Evolutionary conservation across 2,888 invertebrate species (phyloP).

Genomic region (Tolmerus cingulatus): DNA sequence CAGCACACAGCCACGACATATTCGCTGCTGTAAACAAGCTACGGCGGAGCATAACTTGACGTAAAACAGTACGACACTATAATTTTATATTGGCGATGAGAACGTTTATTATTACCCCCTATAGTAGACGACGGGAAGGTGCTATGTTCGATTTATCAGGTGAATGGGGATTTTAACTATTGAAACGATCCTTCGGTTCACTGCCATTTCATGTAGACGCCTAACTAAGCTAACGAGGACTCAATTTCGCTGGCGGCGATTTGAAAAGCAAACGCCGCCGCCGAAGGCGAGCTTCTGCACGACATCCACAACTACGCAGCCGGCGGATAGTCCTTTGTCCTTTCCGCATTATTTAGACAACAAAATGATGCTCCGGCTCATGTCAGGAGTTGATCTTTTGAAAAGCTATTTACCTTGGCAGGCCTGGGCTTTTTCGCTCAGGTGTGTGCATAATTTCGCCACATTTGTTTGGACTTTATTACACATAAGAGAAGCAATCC

Average conservation of each 20-base stretch:
- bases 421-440: neutral
- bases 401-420: neutral
- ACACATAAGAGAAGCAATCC: neutral
- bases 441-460: neutral
- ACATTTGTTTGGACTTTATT: neutral
- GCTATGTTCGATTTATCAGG: neutral
- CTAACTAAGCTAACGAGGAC: neutral
- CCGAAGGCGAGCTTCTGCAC: neutral
- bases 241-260: neutral
- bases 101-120: neutral
- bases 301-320: neutral
- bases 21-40: slow-evolving; percentile 24
- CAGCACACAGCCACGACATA: slow-evolving; percentile 8
- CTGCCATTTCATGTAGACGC: neutral
- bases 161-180: neutral
- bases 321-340: neutral
- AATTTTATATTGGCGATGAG: neutral
- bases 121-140: neutral
- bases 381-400: neutral
- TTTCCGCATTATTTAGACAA: neutral
- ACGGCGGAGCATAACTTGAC: neutral
- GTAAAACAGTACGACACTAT: neutral
- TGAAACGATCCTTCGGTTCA: neutral
- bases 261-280: neutral
- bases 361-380: neutral